Evolutionary conservation across 2,113 vertebrate genomes (phyloP), one percentile per base, ranked within the genome.

Genomic region (Anolis sagrei): DNA sequence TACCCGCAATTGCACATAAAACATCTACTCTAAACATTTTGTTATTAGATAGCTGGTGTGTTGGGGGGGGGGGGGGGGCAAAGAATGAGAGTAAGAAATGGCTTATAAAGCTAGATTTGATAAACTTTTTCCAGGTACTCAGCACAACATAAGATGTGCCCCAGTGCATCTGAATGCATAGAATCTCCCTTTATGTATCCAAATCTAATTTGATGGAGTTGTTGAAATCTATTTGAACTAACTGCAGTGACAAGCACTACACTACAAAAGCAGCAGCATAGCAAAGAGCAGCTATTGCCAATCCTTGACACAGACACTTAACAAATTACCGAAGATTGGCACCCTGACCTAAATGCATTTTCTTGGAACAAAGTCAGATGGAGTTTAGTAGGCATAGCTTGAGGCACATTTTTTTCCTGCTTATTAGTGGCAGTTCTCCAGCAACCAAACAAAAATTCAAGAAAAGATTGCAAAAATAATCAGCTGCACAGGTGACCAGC

Each of bases 71-170:
- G 49, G 89, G 78, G 11, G 88, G 89, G 87, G 93, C 86, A 58
- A 88, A 87, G 87, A 89, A 73, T 84, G 87, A 82, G 18, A 86
- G 89, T 54, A 70, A 91, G 80, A 66, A 66, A 27, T 10, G 23
- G 49, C 72, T 90, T 90, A 91, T 87, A 93, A 93, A 90, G 79
- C 83, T 79, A 84, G 66, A 76, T 88, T 89, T 74, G 87, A 74
- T 27, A 81, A 92, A 78, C 6, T 86, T 29, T n/a, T 91, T 86
- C 82, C 88, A 68, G 39, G 25, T 92, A 54, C 27, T 91, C 81
- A 89, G 44, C 82, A 82, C 83, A 92, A 84, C 61, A 70, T 76
- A 87, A 29, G 61, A 81, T 86, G 27, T 89, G 79, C 75, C 89
- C 75, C 87, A 81, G 74, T 87, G 77, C 25, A 48, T 90, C 93